Evolutionary conservation across 2,113 vertebrate genomes (phyloP).

Genomic region (Daboia siamensis): DNA sequence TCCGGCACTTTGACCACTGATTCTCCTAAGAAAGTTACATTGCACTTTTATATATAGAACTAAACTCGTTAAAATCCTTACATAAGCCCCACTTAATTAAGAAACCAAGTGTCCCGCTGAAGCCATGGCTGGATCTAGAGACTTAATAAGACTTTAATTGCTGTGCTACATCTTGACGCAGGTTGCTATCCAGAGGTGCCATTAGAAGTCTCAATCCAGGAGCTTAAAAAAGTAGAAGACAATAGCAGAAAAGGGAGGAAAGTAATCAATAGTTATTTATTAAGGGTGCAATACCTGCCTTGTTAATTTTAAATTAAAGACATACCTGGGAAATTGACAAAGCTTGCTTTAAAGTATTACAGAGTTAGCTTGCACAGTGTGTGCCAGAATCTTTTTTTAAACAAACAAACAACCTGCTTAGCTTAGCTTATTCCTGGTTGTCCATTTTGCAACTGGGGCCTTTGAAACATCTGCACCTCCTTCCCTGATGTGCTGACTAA

Average conservation of each 20-base stretch:
- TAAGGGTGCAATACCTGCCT: conserved; percentile 44
- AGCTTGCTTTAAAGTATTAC: conserved; percentile 49
- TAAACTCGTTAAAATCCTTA: background rate
- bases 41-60: background rate
- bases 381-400: background rate
- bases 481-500: conserved; percentile 27
- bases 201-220: conserved; percentile 27
- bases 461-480: conserved; percentile 33
- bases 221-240: conserved; percentile 10
- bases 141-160: conserved; percentile 57
- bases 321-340: conserved; percentile 42
- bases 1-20: background rate
- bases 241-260: background rate
- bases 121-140: conserved; percentile 47
- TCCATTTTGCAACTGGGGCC: background rate
- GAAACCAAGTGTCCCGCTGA: conserved; percentile 59
- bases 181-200: conserved; percentile 30
- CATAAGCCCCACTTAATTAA: conserved; percentile 57
- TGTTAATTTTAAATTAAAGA: conserved; percentile 50
- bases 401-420: background rate
- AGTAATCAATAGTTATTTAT: conserved; percentile 60
- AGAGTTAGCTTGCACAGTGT: conserved; percentile 2
- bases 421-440: background rate
- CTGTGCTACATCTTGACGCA: conserved; percentile 25
- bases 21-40: background rate